Base-by-base conservation (phyloP, 92 coral and sea anemone species). In the Phenganax stokvisi region DNA sequence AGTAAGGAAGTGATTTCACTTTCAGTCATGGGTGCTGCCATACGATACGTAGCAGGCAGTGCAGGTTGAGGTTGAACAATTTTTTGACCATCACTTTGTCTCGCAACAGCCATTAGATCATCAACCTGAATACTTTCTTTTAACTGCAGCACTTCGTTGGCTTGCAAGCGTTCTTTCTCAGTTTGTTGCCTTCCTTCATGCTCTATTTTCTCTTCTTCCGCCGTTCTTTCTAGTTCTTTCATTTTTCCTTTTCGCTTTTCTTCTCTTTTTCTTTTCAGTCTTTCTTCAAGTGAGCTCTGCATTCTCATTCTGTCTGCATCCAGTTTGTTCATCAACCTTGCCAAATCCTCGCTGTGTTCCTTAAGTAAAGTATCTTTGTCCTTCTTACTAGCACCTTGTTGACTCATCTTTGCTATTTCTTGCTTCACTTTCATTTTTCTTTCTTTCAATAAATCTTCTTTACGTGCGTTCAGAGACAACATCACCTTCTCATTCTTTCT, bases 221-320 rank as follows among this genome's bases (percentile, higher is more conserved):
- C 63, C 51, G 80, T 84, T 51, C 67, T 85, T 5, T 89, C 78
- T 53, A 94, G 31, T 79, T 94, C 98, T 13, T 87, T 84, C 29
- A 90, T 30, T 81, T 94, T 94, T 9, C 87, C 90, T 63, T 87
- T 85, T 51, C 92, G 88, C 81, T 94, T 92, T 12, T 92, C 96
- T 12, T 92, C 92, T 54, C 98, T 86, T 79, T 89, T 90, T 79
- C 90, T 92, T 84, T 87, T 92, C 76, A 94, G 57, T 55, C 98
- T 81, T 74, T 94, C 98, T 80, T 94, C 98, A 28, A 94, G 86
- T 29, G 98, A 94, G 65, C 98, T 94, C 89, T 94, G 98, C 98
- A 94, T 94, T 7, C 98, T 83, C 98, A 94, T 94, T 84, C 97
- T 83, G 65, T 94, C 98, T 9, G 98, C 98, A 56, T 94, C 98